Base-by-base conservation (phyloP, 2,888 invertebrate genomes). In the Agrochola lychnidis region DNA sequence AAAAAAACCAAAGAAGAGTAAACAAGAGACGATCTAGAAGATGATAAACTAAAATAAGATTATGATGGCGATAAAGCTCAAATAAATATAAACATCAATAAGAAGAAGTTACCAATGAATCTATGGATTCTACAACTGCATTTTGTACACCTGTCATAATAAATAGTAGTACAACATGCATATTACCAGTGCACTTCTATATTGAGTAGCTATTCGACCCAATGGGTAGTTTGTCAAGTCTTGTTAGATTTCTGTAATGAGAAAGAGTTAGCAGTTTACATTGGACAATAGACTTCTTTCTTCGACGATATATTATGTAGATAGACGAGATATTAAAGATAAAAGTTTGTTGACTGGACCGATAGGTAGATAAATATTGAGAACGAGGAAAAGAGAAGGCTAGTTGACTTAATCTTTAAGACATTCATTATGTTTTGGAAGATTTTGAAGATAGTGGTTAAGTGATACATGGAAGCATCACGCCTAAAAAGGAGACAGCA, bases 131-230 rank as follows among this genome's bases (percentile, higher is more conserved):
- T 30, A n/a, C 51, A 1, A 56, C n/a, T 53, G 7, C 22, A 59
- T 69, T 73, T 73, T 45, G 7, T 59, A 40, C 59, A 67, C 70
- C 79, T 79, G 74, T 56, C 61, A 42, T 25, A 51, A 25, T 64
- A 69, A 59, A 16, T 14, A 36, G 30, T 61, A 0, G 7, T 66
- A 42, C n/a, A 19, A 61, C 56, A 59, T 59, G 42, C 56, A 36
- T 72, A 62, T 62, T 57, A 56, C 22, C 14, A 68, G 42, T 67
- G 40, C 14, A 51, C 42, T 42, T 51, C n/a, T 72, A 36, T 16
- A 71, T 51, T 51, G 16, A 73, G 51, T 63, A 51, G 73, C 25
- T 9, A 59, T 74, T 66, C n/a, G 9, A 74, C 59, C 2, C 53
- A 69, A 66, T 59, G 16, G 9, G n/a, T 51, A 56, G 16, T 70